These are phyloP conservation scores for Rhynchopsitta pachyrhyncha DNA, from an alignment of 2,113 vertebrate genomes.

Conservation along the genomic window DNA sequence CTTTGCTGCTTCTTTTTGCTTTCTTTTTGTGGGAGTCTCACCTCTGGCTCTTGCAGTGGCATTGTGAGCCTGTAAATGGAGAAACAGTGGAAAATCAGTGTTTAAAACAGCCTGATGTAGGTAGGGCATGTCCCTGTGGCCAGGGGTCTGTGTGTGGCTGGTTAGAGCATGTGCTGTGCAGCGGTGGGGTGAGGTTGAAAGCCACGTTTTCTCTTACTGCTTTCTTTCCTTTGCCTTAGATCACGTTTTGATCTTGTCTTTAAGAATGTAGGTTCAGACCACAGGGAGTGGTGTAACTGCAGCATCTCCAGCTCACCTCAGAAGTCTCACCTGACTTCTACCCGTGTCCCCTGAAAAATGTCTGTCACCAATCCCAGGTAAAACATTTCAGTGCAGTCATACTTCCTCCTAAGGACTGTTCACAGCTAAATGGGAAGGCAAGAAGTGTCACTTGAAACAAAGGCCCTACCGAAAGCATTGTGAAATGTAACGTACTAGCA, in stretches of 20 bases:
- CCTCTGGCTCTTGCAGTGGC: not conserved
- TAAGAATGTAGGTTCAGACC: fast-evolving
- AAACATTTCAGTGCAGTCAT: fast-evolving
- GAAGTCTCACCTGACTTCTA: not conserved
- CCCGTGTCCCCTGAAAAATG: not conserved
- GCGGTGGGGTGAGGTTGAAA: not conserved
- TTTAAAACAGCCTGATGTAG: not conserved
- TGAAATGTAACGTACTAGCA: not conserved
- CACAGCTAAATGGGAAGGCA: not conserved
- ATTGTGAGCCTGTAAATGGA: not conserved
- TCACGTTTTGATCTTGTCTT: not conserved
- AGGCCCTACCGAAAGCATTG: not conserved
- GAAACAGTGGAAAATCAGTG: not conserved
- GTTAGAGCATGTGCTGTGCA: not conserved
- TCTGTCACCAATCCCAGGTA: not conserved
- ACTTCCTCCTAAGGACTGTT: not conserved
- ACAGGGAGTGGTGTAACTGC: fast-evolving
- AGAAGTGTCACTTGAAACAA: not conserved
- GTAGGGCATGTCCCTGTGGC: not conserved
- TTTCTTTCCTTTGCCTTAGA: not conserved
- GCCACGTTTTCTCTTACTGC: not conserved
- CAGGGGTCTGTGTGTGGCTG: not conserved
- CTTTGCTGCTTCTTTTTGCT: not conserved
- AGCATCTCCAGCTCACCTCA: not conserved
- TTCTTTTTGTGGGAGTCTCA: not conserved